phyloP scores from a whole-genome alignment of 2,888 invertebrate genomes.

The Carterocephalus palaemon region DNA sequence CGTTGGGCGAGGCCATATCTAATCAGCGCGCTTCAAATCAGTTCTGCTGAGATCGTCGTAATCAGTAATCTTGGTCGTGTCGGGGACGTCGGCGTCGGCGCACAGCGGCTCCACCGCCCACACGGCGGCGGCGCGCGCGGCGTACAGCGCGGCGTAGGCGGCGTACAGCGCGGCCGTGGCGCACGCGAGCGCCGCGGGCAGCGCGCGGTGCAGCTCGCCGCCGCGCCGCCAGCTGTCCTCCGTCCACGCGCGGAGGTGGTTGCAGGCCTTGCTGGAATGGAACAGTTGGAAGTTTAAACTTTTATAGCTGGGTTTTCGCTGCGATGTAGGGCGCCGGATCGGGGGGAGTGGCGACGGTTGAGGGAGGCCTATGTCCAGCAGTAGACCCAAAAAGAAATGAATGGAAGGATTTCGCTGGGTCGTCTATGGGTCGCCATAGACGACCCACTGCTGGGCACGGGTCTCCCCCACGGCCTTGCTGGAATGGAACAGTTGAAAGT shows the following conservation, averaged over 20 bases:
- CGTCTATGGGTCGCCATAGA: too few relatives aligned
- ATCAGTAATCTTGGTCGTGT: constrained; percentile 40
- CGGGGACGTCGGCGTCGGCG: constrained; percentile 36
- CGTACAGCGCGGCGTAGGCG: constrained; percentile 46
- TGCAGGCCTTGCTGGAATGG: constrained; percentile 46
- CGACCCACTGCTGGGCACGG: too few relatives aligned
- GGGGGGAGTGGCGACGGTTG: too few relatives aligned
- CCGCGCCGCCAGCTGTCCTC: constrained; percentile 49
- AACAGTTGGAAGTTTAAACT: neutral
- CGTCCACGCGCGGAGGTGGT: constrained; percentile 57
- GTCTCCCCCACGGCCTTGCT: too few relatives aligned
- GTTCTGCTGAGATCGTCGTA: constrained; percentile 45
- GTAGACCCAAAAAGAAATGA: too few relatives aligned
- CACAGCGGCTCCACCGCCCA: constrained; percentile 63
- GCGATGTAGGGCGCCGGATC: too few relatives aligned
- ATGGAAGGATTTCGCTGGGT: too few relatives aligned
- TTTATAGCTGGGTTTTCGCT: too few relatives aligned
- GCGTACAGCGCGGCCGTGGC: constrained; percentile 49
- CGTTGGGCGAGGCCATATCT: too few relatives aligned
- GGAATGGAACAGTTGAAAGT: constrained; percentile 8
- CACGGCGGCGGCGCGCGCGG: constrained; percentile 42
- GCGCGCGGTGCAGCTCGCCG: constrained; percentile 37
- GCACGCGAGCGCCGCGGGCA: constrained; percentile 43
- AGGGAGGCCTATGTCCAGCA: too few relatives aligned
- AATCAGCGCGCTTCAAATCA: constrained; percentile 30